These are phyloP conservation scores for Dynastes tityus DNA, from an alignment of 2,888 invertebrate species.

Conservation along the genomic window DNA sequence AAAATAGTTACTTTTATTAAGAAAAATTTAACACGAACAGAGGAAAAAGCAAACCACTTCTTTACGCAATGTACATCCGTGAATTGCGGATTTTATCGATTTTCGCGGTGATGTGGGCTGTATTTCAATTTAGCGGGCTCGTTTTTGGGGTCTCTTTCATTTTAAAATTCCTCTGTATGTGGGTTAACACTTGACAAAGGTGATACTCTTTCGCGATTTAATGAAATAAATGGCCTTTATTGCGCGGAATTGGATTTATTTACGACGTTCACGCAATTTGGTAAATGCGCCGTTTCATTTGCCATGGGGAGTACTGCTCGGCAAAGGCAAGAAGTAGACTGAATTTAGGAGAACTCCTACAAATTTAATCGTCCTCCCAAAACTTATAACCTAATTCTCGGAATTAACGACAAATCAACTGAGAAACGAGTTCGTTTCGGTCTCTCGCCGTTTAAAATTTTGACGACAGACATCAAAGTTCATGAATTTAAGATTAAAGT, in stretches of 20 bases:
- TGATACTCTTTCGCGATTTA: constrained; percentile 34
- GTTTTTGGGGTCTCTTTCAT: constrained; percentile 3
- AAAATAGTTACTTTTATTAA: too few relatives aligned
- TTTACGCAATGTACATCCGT: not conserved
- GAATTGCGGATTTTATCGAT: constrained; percentile 25
- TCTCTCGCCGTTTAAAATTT: not conserved
- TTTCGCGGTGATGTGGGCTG: not conserved
- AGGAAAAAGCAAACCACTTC: not conserved
- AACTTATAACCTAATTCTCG: constrained; percentile 12
- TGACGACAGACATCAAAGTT: not conserved
- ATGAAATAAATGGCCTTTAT: constrained; percentile 35
- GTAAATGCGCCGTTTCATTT: constrained; percentile 24
- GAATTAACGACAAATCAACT: constrained; percentile 26
- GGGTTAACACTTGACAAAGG: constrained; percentile 34
- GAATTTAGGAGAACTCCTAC: constrained; percentile 18
- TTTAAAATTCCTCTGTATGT: constrained; percentile 18
- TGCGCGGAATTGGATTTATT: constrained; percentile 33
- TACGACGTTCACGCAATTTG: constrained; percentile 38
- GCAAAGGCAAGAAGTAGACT: constrained; percentile 4
- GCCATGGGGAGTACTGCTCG: constrained; percentile 12
- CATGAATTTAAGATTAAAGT: not conserved
- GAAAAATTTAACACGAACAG: too few relatives aligned
- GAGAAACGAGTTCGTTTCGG: constrained; percentile 13
- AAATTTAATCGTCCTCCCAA: constrained; percentile 16
- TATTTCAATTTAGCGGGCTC: constrained; percentile 22